Percentiles rank a stretch among this genome's conserved stretches.
phyloP scores from a whole-genome alignment of 1,140 invertebrate genomes.

The Nymphalis io region DNA sequence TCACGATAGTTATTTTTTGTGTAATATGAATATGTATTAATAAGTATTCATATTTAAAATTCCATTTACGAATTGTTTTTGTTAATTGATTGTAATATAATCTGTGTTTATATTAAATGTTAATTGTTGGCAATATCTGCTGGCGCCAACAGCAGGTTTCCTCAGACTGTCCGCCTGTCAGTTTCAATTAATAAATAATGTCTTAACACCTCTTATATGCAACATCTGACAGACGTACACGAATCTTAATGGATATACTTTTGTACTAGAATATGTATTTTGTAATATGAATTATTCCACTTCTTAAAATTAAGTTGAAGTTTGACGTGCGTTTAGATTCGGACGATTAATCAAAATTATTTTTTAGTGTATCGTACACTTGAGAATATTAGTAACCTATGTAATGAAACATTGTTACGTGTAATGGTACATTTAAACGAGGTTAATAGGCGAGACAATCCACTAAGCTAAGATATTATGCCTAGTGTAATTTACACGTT shows the following conservation, averaged over 20 bases:
- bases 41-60: too few species aligned
- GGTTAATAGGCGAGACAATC: too few species aligned
- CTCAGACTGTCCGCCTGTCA: constrained; percentile 1
- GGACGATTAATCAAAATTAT: background rate
- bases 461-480: too few species aligned
- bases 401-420: too few species aligned
- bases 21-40: too few species aligned
- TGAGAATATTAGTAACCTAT: too few species aligned
- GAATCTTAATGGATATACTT: constrained; percentile 15
- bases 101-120: background rate
- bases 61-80: background rate
- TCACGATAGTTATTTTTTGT: too few species aligned
- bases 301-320: background rate
- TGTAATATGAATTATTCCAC: background rate
- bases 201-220: constrained; percentile 4
- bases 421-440: too few species aligned
- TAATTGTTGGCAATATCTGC: background rate
- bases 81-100: background rate
- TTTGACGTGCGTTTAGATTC: constrained; percentile 1
- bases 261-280: constrained; percentile 5
- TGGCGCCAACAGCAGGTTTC: constrained; percentile 10
- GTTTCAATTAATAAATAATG: constrained; percentile 12
- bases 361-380: background rate
- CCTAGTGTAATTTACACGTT: too few species aligned
- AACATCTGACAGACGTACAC: constrained; percentile 6